Conservation (phyloP, 2,888 invertebrate genomes). For the Ceraclea dissimilis region DNA sequence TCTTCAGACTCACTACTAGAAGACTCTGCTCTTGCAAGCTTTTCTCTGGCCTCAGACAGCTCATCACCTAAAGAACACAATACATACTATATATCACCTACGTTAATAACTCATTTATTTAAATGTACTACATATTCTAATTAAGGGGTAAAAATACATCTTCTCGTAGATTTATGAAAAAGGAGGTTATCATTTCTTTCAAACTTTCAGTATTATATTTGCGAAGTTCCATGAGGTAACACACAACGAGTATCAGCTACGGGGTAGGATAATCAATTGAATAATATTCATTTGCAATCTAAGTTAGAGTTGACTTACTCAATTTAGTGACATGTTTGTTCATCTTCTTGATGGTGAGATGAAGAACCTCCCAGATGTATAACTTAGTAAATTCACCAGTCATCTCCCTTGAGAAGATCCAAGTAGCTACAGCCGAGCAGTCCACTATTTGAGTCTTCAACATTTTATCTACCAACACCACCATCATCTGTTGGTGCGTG, state of each 20-base stretch:
- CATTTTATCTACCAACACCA: slow-evolving; percentile 92
- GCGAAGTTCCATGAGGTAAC: no score
- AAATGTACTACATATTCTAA: no score
- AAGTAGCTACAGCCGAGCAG: slow-evolving; percentile 94
- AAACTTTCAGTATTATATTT: no score
- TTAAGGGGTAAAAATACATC: no score
- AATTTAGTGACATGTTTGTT: slow-evolving; percentile 88
- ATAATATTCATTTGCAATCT: no score
- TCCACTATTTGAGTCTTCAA: slow-evolving; percentile 96
- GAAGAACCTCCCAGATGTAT: slow-evolving; percentile 95
- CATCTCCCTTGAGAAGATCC: slow-evolving; percentile 97
- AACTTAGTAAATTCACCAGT: slow-evolving; percentile 82
- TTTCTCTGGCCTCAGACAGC: slow-evolving; percentile 77
- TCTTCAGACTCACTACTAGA: slow-evolving; percentile 78
- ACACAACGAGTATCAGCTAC: no score
- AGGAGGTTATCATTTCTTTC: no score
- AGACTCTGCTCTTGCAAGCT: slow-evolving; percentile 74
- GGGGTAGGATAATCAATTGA: no score
- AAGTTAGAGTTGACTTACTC: slow-evolving; percentile 49
- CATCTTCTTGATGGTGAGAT: slow-evolving; percentile 93
- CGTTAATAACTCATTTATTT: no score
- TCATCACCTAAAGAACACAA: slow-evolving; percentile 51
- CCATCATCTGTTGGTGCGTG: slow-evolving; percentile 94
- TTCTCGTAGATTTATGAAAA: no score
- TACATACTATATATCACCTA: no score